Evolutionary conservation across 2,113 vertebrate genomes (phyloP).

Genomic region (Aviceda subcristata): DNA sequence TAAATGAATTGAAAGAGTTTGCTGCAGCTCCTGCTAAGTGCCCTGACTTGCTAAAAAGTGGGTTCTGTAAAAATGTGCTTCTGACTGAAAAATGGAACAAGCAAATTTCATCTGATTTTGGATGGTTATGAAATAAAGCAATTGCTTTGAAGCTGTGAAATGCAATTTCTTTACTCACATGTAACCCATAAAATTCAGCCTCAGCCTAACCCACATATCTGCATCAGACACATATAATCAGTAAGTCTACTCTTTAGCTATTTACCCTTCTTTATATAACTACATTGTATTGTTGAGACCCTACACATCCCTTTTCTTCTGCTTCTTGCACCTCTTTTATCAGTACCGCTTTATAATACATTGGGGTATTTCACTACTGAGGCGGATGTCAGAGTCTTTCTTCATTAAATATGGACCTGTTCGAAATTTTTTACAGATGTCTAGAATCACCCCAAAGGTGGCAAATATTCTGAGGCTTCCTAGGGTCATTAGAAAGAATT

Average conservation of each 20-base stretch:
- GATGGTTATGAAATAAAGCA: constrained; percentile 1
- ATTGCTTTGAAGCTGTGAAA: background rate
- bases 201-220: background rate
- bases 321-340: background rate
- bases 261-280: background rate
- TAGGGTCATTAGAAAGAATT: background rate
- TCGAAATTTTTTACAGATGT: background rate
- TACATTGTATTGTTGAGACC: background rate
- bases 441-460: background rate
- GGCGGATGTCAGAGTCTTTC: background rate
- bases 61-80: background rate
- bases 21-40: background rate
- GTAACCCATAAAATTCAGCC: background rate
- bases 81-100: constrained; percentile 1
- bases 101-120: constrained; percentile 13
- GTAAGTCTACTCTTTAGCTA: background rate
- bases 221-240: background rate
- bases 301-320: background rate
- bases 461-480: background rate
- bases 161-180: background rate
- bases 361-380: background rate
- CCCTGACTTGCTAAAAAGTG: background rate
- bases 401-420: background rate
- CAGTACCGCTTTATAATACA: background rate
- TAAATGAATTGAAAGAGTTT: constrained; percentile 50